Conservation (phyloP, 1,140 invertebrate genomes). For the Rhizoglyphus robini region DNA sequence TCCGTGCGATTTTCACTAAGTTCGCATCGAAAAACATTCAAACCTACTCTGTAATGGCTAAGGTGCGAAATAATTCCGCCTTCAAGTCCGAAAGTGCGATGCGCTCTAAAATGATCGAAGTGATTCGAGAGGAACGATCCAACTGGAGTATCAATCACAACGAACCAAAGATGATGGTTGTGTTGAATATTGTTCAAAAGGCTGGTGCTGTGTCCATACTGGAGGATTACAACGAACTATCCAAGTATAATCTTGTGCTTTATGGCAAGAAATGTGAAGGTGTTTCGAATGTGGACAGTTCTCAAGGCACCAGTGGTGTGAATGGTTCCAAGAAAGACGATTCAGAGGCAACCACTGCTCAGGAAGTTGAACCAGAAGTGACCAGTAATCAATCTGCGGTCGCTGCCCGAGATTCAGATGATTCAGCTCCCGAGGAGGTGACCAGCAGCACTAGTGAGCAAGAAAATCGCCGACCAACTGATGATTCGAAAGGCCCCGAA, state of each 20-base stretch:
- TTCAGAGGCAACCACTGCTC: too few species aligned
- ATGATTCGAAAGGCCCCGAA: too few species aligned
- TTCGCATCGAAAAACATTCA: slow-evolving; percentile 41
- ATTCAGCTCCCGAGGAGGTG: too few species aligned
- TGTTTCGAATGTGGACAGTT: not conserved
- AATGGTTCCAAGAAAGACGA: too few species aligned
- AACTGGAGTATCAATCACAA: slow-evolving; percentile 28
- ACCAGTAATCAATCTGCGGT: too few species aligned
- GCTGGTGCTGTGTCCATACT: slow-evolving; percentile 34
- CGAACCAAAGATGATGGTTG: slow-evolving; percentile 31
- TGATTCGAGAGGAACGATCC: slow-evolving; percentile 28
- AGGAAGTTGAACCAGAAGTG: too few species aligned
- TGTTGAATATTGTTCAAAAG: slow-evolving; percentile 32
- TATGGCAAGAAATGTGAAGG: not conserved
- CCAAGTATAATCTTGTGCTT: slow-evolving; percentile 33
- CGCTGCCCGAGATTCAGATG: too few species aligned
- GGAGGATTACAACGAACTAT: slow-evolving; percentile 31
- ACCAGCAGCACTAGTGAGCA: too few species aligned
- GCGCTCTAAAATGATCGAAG: slow-evolving; percentile 26
- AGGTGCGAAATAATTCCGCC: slow-evolving; percentile 60
- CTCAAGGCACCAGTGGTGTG: too few species aligned
- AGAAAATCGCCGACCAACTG: too few species aligned
- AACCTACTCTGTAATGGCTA: slow-evolving; percentile 62
- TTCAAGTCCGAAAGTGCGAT: slow-evolving; percentile 46
- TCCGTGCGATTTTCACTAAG: slow-evolving; percentile 60